Evolutionary conservation across 2,113 vertebrate genomes (phyloP).

Genomic region (Onychostoma macrolepis): DNA sequence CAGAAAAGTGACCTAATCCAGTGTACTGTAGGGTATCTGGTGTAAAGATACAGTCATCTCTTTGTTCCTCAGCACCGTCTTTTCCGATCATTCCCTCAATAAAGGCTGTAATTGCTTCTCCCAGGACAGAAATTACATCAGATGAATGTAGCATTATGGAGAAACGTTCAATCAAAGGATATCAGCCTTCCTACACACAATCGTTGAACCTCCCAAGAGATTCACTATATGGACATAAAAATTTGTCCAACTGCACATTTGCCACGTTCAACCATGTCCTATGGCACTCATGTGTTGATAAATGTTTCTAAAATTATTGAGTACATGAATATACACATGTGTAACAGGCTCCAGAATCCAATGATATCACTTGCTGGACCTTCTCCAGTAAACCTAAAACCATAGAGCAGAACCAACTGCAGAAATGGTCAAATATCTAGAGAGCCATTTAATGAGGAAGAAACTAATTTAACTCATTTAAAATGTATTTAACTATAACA

Average conservation of each 20-base stretch:
- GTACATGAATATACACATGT: not conserved
- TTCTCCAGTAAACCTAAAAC: not conserved
- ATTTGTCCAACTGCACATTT: conserved; percentile 14
- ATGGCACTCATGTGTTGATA: not conserved
- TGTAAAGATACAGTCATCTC: not conserved
- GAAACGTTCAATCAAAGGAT: conserved; percentile 5
- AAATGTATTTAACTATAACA: not conserved
- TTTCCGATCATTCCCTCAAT: not conserved
- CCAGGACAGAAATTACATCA: conserved; percentile 14
- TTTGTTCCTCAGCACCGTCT: conserved; percentile 18
- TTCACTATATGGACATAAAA: not conserved
- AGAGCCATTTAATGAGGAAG: conserved; percentile 3
- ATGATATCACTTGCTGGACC: conserved; percentile 25
- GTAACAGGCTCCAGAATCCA: not conserved
- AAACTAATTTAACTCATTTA: not conserved
- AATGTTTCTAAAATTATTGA: not conserved
- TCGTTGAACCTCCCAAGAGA: not conserved
- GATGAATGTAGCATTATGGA: not conserved
- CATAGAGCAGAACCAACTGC: not conserved
- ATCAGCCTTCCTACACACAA: not conserved
- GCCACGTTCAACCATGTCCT: not conserved
- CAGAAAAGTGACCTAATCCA: conserved; percentile 12
- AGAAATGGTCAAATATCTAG: not conserved
- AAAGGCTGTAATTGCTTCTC: conserved; percentile 16
- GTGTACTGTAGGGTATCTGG: not conserved